Evolutionary conservation across 2,797 vertebrate species (phyloP).

Genomic region (Amblyraja radiata): DNA sequence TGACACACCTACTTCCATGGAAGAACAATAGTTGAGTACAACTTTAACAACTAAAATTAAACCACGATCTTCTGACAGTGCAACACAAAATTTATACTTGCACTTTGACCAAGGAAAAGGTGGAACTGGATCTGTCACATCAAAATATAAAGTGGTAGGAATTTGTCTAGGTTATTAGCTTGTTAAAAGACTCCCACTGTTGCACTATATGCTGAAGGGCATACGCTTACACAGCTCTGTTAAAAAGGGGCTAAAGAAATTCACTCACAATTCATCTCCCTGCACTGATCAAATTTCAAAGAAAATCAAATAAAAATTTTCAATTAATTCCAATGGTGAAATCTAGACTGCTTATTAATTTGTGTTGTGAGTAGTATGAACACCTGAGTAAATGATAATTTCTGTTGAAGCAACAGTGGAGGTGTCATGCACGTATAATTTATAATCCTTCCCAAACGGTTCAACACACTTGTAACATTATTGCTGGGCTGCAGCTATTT

Average conservation of each 20-base stretch:
- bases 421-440: background rate
- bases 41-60: conserved; percentile 51
- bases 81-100: background rate
- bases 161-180: conserved; percentile 4
- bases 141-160: background rate
- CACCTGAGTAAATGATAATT: background rate
- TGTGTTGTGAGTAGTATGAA: background rate
- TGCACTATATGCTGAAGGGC: background rate
- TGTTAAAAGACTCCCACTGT: background rate
- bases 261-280: background rate
- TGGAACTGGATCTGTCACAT: background rate
- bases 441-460: background rate
- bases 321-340: background rate
- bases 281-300: background rate
- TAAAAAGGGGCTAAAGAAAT: background rate
- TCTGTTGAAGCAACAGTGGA: background rate
- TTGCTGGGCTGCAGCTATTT: background rate
- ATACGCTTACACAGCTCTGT: background rate
- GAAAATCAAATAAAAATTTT: background rate
- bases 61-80: conserved; percentile 42
- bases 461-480: background rate
- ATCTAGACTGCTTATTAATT: background rate
- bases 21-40: conserved; percentile 49
- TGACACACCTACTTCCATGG: conserved; percentile 52
- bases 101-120: background rate